These are phyloP conservation scores for Macrosoma leucophasiata DNA, from an alignment of 2,888 invertebrate species.

Conservation along the genomic window DNA sequence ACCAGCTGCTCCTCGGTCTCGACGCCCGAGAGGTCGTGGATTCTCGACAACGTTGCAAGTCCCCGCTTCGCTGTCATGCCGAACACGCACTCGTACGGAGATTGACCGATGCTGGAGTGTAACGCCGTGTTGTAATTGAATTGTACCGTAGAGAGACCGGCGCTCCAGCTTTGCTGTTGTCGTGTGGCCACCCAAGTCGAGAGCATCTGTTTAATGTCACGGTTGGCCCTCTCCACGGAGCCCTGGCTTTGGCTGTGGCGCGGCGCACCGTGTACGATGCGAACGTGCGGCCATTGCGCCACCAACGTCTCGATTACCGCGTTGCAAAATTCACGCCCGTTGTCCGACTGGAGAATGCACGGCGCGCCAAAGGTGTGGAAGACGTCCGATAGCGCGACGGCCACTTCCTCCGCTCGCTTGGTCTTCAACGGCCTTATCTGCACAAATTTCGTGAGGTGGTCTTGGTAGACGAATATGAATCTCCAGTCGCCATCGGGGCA, in stretches of 20 bases:
- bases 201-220: conserved; percentile 36
- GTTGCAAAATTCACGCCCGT: conserved; percentile 31
- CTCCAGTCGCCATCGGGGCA: conserved; percentile 35
- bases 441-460: conserved; percentile 47
- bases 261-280: conserved; percentile 37
- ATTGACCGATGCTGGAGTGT: conserved; percentile 36
- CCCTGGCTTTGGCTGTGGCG: conserved; percentile 34
- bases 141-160: conserved; percentile 39
- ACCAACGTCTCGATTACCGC: conserved; percentile 18
- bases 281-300: conserved; percentile 27
- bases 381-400: conserved; percentile 31
- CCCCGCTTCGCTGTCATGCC: too few relatives aligned
- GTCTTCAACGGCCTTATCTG: conserved; percentile 35
- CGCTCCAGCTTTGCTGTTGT: conserved; percentile 34
- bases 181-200: conserved; percentile 36
- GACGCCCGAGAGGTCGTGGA: too few relatives aligned
- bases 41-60: too few relatives aligned
- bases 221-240: conserved; percentile 33
- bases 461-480: conserved; percentile 44
- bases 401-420: conserved; percentile 38
- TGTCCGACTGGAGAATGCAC: conserved; percentile 26
- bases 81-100: too few relatives aligned
- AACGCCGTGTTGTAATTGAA: conserved; percentile 38
- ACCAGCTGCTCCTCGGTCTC: too few relatives aligned
- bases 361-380: conserved; percentile 34